phyloP scores from a whole-genome alignment of 1,140 invertebrate species.

The Centruroides sculpturatus region DNA sequence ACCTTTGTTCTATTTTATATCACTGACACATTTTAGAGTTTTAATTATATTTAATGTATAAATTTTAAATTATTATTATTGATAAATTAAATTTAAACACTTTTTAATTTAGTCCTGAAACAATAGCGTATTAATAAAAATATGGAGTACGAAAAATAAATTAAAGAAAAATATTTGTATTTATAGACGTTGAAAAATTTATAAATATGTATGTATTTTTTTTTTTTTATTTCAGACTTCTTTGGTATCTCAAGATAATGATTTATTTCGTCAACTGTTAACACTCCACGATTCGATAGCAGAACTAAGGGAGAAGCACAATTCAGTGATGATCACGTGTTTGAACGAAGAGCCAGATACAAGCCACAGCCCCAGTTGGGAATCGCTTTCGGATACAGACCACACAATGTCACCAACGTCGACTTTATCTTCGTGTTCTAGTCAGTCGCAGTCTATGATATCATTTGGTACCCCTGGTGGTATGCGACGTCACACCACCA shows the following conservation, averaged over 20 bases:
- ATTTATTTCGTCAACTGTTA: constrained; percentile 23
- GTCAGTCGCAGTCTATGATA: constrained; percentile 2
- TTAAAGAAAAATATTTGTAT: no score
- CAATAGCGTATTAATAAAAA: no score
- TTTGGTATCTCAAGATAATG: constrained; percentile 23
- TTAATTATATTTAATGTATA: no score
- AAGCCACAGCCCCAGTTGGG: constrained; percentile 7
- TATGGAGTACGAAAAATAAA: no score
- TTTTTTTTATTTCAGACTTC: constrained; percentile 20
- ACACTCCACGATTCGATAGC: constrained; percentile 22
- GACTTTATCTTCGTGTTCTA: constrained; percentile 14
- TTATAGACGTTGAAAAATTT: no score
- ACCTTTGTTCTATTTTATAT: no score
- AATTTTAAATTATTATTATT: no score
- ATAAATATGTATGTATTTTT: no score
- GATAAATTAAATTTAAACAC: no score
- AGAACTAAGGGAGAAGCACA: constrained; percentile 16
- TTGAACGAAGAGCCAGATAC: background rate
- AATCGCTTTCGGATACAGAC: constrained; percentile 12
- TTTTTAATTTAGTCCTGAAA: no score
- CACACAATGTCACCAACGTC: constrained; percentile 10
- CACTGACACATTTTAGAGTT: no score
- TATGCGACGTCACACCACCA: background rate
- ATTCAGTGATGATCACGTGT: constrained; percentile 3
- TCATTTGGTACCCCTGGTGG: constrained; percentile 1